Percentiles rank a stretch among this genome's conserved stretches.
Conservation (phyloP, 2,888 invertebrate genomes). For the Lepidonotus clava region DNA sequence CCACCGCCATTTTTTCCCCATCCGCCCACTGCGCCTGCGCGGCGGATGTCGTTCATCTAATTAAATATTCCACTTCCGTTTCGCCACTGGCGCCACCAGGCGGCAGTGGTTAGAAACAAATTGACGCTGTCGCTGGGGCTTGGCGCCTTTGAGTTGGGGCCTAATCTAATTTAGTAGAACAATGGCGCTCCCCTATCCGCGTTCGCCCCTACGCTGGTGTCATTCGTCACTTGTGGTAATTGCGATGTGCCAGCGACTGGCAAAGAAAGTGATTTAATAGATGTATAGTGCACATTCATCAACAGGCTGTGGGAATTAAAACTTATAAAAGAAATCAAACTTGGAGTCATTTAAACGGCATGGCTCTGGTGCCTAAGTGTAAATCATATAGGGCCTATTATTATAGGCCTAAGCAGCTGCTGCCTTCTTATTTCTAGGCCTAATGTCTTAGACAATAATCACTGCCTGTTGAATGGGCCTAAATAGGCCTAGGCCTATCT, state of each 20-base stretch:
- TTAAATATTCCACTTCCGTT: conserved; percentile 49
- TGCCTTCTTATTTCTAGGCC: too few species aligned
- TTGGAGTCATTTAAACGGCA: too few species aligned
- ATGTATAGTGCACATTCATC: conserved; percentile 20
- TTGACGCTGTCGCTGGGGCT: conserved; percentile 7
- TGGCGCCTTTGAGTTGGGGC: conserved; percentile 26
- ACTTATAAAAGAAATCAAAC: background rate
- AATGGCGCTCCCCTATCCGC: background rate
- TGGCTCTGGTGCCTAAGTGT: too few species aligned
- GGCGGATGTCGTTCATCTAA: conserved; percentile 46
- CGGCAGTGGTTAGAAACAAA: conserved; percentile 6
- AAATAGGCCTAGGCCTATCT: too few species aligned
- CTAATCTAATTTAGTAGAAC: conserved; percentile 51
- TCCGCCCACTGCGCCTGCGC: conserved; percentile 9
- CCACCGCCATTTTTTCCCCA: background rate
- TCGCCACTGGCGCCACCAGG: background rate
- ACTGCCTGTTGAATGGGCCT: too few species aligned
- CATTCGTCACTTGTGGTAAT: conserved; percentile 50
- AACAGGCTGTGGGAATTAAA: background rate
- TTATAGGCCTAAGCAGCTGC: too few species aligned
- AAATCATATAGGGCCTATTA: too few species aligned
- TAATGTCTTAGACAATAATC: too few species aligned
- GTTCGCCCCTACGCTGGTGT: background rate
- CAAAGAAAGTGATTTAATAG: conserved; percentile 27
- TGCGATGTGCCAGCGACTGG: background rate